Conservation (phyloP, 2,888 invertebrate species). For the Hirudinaria manillensis region DNA sequence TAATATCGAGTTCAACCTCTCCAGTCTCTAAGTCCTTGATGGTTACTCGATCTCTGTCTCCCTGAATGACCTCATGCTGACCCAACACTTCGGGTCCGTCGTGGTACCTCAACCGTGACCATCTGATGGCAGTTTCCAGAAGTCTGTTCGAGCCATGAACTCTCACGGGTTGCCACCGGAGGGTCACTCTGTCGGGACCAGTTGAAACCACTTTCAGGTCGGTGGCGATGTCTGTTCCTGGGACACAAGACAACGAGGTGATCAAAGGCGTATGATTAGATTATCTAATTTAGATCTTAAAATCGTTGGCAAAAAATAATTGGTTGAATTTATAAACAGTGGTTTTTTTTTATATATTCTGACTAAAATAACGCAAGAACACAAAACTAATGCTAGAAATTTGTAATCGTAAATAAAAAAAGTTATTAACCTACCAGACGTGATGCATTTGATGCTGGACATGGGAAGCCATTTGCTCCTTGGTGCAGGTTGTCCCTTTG, state of each 20-base stretch:
- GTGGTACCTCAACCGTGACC: constrained; percentile 47
- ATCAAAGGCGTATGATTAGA: not conserved
- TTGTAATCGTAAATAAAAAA: not conserved
- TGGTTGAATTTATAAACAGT: too few relatives aligned
- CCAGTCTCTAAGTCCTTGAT: constrained; percentile 50
- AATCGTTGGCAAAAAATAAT: too few relatives aligned
- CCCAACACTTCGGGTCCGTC: not conserved
- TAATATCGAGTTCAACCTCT: constrained; percentile 32
- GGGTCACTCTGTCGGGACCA: constrained; percentile 45
- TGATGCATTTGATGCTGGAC: constrained; percentile 48
- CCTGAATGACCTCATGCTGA: constrained; percentile 24
- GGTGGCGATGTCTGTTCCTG: constrained; percentile 50
- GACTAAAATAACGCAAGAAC: too few relatives aligned
- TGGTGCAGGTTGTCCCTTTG: constrained; percentile 45
- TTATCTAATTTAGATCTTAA: too few relatives aligned
- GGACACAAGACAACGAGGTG: constrained; percentile 29
- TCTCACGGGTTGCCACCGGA: constrained; percentile 51
- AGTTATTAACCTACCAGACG: constrained; percentile 48
- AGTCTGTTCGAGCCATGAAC: constrained; percentile 53
- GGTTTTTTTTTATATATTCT: too few relatives aligned
- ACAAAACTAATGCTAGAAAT: not conserved
- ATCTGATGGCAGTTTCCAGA: constrained; percentile 50
- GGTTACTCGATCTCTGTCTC: constrained; percentile 40
- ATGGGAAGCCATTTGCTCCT: constrained; percentile 52
- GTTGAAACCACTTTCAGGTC: constrained; percentile 42